Conservation (phyloP, 2,797 vertebrate genomes). For the Peromyscus eremicus region DNA sequence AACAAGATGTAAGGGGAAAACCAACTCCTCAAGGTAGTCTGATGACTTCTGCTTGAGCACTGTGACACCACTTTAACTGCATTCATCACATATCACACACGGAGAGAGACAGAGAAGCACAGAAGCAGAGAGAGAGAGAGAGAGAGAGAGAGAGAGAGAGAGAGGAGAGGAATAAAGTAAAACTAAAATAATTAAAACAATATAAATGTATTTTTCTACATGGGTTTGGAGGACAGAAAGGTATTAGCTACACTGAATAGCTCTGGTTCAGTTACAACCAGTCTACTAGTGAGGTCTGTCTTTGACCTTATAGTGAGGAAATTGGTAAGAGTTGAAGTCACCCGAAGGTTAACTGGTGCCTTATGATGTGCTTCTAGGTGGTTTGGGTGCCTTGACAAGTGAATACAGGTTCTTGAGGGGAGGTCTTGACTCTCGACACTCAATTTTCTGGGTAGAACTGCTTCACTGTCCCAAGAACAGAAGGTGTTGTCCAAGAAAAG, state of each 20-base stretch:
- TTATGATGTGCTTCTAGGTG: not conserved
- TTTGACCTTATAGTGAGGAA: not conserved
- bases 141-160: not conserved
- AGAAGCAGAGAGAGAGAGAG: fast-evolving
- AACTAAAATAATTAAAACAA: not conserved
- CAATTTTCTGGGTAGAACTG: not conserved
- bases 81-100: not conserved
- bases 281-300: not conserved
- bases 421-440: not conserved
- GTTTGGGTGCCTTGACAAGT: not conserved
- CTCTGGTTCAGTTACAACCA: not conserved
- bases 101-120: no score
- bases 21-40: no score
- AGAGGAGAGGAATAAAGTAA: no score
- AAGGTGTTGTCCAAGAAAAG: not conserved
- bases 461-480: not conserved
- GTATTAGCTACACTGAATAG: not conserved
- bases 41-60: not conserved
- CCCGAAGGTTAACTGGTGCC: not conserved
- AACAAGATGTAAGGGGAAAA: not conserved
- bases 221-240: not conserved
- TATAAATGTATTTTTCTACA: not conserved
- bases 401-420: not conserved
- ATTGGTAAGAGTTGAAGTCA: not conserved
- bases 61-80: not conserved